Conservation (phyloP, 2,888 invertebrate species). For the Clivina fossor region DNA sequence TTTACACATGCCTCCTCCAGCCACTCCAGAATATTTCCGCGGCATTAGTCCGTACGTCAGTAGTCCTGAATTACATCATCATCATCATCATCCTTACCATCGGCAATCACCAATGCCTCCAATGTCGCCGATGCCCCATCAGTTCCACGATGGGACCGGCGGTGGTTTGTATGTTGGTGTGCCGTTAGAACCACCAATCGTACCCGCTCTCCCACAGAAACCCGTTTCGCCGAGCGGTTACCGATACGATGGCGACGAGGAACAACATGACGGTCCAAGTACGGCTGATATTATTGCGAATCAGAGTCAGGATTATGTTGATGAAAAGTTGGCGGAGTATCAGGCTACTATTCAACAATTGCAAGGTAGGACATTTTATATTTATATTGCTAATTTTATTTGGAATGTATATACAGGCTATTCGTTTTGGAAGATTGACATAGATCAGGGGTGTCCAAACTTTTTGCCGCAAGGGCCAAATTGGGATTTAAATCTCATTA, state of each 20-base stretch:
- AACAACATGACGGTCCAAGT: slow-evolving; percentile 78
- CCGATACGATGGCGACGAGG: slow-evolving; percentile 57
- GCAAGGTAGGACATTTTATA: slow-evolving; percentile 73
- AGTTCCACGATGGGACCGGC: slow-evolving; percentile 58
- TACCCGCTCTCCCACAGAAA: slow-evolving; percentile 60
- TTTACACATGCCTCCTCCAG: slow-evolving; percentile 61
- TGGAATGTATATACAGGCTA: too few species aligned
- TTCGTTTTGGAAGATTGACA: too few species aligned
- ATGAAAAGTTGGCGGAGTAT: slow-evolving; percentile 91
- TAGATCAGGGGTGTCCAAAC: too few species aligned
- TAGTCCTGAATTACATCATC: slow-evolving; percentile 43
- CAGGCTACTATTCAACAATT: slow-evolving; percentile 88
- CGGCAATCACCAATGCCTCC: slow-evolving; percentile 46
- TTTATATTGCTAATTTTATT: too few species aligned
- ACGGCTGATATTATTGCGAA: slow-evolving; percentile 91
- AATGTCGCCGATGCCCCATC: slow-evolving; percentile 49
- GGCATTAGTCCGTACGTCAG: slow-evolving; percentile 44
- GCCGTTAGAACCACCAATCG: slow-evolving; percentile 67
- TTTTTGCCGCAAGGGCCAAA: too few species aligned
- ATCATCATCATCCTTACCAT: too few species aligned
- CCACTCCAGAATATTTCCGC: slow-evolving; percentile 48
- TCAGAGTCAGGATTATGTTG: slow-evolving; percentile 92
- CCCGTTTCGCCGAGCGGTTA: slow-evolving; percentile 61
- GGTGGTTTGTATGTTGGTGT: slow-evolving; percentile 69
- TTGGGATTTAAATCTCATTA: too few species aligned